Conservation (phyloP, 2,113 vertebrate species). For the Semicossyphus pulcher region DNA sequence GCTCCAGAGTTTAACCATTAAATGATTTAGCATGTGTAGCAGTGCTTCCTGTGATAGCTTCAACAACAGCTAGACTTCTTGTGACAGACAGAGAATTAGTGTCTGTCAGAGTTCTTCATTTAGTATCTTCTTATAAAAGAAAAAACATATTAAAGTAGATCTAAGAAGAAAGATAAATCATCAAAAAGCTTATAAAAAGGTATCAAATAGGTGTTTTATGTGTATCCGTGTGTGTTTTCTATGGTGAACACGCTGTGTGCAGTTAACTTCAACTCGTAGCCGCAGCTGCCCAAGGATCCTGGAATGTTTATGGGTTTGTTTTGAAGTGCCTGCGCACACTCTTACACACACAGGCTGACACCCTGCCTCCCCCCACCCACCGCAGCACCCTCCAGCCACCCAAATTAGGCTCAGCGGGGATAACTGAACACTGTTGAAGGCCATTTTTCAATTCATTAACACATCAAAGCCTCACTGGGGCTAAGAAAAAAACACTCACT, state of each 20-base stretch:
- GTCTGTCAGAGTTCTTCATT: not conserved
- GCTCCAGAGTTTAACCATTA: slow-evolving; percentile 46
- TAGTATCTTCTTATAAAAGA: not conserved
- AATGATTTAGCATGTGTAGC: slow-evolving; percentile 66
- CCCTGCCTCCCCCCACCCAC: slow-evolving; percentile 27
- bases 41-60: slow-evolving; percentile 27
- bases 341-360: not conserved
- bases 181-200: not conserved
- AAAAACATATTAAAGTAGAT: slow-evolving; percentile 9
- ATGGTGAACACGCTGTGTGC: slow-evolving; percentile 12
- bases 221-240: slow-evolving; percentile 22
- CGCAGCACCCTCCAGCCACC: slow-evolving; percentile 9
- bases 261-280: slow-evolving; percentile 55
- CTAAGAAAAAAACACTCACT: slow-evolving; percentile 35
- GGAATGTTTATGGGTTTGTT: slow-evolving; percentile 83
- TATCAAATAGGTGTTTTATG: slow-evolving; percentile 18
- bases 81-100: slow-evolving; percentile 17
- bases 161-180: slow-evolving; percentile 5
- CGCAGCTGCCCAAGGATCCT: slow-evolving; percentile 67
- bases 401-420: slow-evolving; percentile 74
- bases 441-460: slow-evolving; percentile 78
- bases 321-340: slow-evolving; percentile 72
- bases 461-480: slow-evolving; percentile 67
- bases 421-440: slow-evolving; percentile 68
- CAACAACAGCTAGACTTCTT: slow-evolving; percentile 46